phyloP scores from a whole-genome alignment of 64 coral and sea anemone species.

The Dendronephthya gigantea region DNA sequence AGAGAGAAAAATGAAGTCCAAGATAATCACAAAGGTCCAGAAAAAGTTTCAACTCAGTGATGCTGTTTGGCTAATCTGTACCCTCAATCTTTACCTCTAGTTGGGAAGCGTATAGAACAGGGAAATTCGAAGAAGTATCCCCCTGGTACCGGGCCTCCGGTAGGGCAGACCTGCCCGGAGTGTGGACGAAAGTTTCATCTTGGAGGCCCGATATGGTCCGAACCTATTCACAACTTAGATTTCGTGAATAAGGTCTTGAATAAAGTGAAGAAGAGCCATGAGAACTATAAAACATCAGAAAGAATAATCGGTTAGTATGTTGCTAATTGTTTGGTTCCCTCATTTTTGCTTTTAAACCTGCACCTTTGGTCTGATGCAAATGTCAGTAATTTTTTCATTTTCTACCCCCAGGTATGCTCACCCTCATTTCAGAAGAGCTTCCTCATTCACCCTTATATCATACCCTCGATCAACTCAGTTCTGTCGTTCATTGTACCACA shows the following conservation, averaged over 20 bases:
- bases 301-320: constrained; percentile 70
- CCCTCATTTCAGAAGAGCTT: constrained; percentile 70
- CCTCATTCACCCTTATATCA: constrained; percentile 60
- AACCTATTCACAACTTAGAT: constrained; percentile 56
- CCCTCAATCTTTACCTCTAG: constrained; percentile 23
- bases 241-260: constrained; percentile 51
- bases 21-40: no score
- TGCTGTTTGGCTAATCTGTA: neutral
- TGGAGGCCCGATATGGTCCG: constrained; percentile 83
- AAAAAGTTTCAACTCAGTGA: neutral
- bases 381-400: no score
- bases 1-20: neutral
- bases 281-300: constrained; percentile 66
- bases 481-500: constrained; percentile 77
- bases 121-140: constrained; percentile 80
- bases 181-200: constrained; percentile 69
- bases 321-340: no score
- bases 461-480: constrained; percentile 57
- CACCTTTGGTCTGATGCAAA: no score
- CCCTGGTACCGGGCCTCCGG: constrained; percentile 67
- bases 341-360: no score
- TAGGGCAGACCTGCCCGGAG: constrained; percentile 55
- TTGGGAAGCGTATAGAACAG: constrained; percentile 80
- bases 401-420: constrained; percentile 60
- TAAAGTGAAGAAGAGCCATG: constrained; percentile 42